Evolutionary conservation across 2,888 invertebrate species (phyloP).

Genomic region (Mantis religiosa): DNA sequence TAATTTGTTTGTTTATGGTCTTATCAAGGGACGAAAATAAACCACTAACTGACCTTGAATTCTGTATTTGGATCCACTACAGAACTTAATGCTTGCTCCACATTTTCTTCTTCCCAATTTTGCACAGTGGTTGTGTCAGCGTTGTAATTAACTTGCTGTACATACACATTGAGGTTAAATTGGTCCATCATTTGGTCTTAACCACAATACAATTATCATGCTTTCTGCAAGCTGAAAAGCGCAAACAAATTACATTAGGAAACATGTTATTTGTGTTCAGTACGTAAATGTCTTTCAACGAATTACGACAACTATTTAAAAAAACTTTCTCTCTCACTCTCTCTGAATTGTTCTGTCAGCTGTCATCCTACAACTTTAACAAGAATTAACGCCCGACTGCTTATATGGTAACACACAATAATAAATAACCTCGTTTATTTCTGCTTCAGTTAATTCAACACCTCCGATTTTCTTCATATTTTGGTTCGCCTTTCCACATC

Average conservation of each 20-base stretch:
- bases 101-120: conserved; percentile 4
- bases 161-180: conserved; percentile 22
- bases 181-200: conserved; percentile 21
- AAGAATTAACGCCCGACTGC: background rate
- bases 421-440: background rate
- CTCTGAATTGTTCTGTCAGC: too few relatives aligned
- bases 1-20: too few relatives aligned
- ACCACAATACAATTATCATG: background rate
- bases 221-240: background rate
- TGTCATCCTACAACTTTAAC: background rate
- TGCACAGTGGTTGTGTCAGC: background rate
- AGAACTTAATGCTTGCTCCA: conserved; percentile 18
- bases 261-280: background rate
- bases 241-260: background rate
- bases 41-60: conserved; percentile 25
- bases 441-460: background rate
- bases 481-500: background rate
- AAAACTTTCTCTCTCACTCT: too few relatives aligned
- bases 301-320: too few relatives aligned
- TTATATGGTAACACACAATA: background rate
- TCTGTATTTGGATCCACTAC: conserved; percentile 31
- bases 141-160: conserved; percentile 28
- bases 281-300: too few relatives aligned
- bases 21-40: too few relatives aligned
- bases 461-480: background rate